A percentile compares a stretch with the other conserved stretches of the same genome.
These are phyloP conservation scores for Pantelozetes paolii DNA, from an alignment of 2,888 invertebrate species.

Conservation along the genomic window DNA sequence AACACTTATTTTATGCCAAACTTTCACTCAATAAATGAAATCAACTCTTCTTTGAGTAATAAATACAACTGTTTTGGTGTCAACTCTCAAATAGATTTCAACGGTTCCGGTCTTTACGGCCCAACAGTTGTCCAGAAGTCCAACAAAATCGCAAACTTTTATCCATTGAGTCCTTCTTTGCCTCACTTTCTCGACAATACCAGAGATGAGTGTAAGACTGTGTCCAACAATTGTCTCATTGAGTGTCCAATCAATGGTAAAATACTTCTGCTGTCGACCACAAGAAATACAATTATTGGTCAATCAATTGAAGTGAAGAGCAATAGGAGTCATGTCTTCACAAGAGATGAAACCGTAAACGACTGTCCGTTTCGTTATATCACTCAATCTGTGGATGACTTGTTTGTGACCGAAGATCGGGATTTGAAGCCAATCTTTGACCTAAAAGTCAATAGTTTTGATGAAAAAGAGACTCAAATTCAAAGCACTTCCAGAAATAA, in stretches of 20 bases:
- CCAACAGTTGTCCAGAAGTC: not conserved
- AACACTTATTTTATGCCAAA: not conserved
- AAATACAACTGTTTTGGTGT: not conserved
- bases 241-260: not conserved
- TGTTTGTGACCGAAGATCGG: not conserved
- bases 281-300: not conserved
- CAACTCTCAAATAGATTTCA: not conserved
- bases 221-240: slow-evolving; percentile 3
- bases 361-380: slow-evolving; percentile 12
- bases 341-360: not conserved
- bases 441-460: not conserved
- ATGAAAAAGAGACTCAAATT: not conserved
- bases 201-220: not conserved
- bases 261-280: not conserved
- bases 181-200: not conserved
- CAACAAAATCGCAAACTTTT: slow-evolving; percentile 11
- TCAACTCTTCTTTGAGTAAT: not conserved
- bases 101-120: not conserved
- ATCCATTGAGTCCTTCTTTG: not conserved
- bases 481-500: not conserved
- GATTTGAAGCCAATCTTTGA: slow-evolving; percentile 5
- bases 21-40: slow-evolving; percentile 3
- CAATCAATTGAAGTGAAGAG: not conserved
- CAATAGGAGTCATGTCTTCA: not conserved
- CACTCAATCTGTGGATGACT: not conserved